Evolutionary conservation across 2,113 vertebrate genomes (phyloP), one percentile per base, ranked within the genome.

Genomic region (Amphilophus citrinellus): DNA sequence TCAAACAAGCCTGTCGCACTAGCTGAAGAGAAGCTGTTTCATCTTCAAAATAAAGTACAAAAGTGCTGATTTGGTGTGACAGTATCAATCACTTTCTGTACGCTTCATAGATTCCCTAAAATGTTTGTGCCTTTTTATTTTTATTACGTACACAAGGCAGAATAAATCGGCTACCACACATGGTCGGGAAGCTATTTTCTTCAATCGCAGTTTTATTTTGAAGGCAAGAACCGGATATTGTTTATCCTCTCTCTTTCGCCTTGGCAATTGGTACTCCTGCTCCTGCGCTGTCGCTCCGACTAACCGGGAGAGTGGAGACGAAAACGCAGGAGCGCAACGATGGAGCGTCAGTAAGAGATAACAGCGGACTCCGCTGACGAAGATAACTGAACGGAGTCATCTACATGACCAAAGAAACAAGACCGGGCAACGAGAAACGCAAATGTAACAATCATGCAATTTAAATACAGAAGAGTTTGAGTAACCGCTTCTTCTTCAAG

Each of bases 391-490:
- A 35, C 68, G 2, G 58, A 68, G 63, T 81, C 82, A 88, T 68
- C 86, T 86, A 77, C 86, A 93, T 92, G 92, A 94, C 90, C 91
- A 89, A 93, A 93, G 92, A 91, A 76, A 44, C 75, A 5, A 60
- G 80, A 60, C 63, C 84, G 62, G 62, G 85, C 88, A 39, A 66
- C 88, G 77, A 89, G 84, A 90, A 80, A 92, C 75, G 65, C 83
- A 81, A 84, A 50, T 58, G 84, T 84, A 89, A 88, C 86, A 89
- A 93, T 66, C 92, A 95, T 95, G 95, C 93, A 93, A 79, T 94
- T 93, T 77, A 95, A 95, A 88, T 92, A 92, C 88, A 93, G 94
- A 88, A 91, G 92, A 90, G 94, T 92, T 60, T 94, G 59, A 95
- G 89, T 89, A 50, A 24, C 62, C 62, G 82, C 86, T 71, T 77